Evolutionary conservation across 2,888 invertebrate genomes (phyloP).

Genomic region (Drosophila differens): DNA sequence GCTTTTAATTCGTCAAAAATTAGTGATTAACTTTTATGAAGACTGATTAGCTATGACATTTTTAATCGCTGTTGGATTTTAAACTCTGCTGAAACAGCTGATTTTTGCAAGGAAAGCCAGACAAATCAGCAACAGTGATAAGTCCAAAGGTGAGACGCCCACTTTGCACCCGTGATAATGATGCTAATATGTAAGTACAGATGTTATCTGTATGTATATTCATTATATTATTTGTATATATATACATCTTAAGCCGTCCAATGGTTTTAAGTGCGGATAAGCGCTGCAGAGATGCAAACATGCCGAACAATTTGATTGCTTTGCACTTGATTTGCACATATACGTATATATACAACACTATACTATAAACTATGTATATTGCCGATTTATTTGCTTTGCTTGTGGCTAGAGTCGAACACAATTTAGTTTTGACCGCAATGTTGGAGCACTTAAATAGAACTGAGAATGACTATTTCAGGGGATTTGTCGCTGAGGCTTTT

Average conservation of each 20-base stretch:
- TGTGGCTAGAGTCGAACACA: neutral
- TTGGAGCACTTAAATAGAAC: constrained; percentile 38
- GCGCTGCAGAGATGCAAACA: constrained; percentile 42
- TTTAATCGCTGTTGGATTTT: neutral
- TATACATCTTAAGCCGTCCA: constrained; percentile 41
- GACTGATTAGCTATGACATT: neutral
- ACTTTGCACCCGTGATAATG: constrained; percentile 24
- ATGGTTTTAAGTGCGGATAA: constrained; percentile 43
- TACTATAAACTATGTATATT: neutral
- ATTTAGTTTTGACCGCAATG: constrained; percentile 42
- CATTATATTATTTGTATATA: constrained; percentile 1
- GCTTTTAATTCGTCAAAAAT: neutral
- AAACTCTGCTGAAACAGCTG: constrained; percentile 34
- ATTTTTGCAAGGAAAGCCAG: constrained; percentile 16
- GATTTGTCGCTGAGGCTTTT: constrained; percentile 38
- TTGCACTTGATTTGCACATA: neutral
- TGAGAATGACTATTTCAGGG: constrained; percentile 33
- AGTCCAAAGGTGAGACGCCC: constrained; percentile 8
- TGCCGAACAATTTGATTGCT: constrained; percentile 27
- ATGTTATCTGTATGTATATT: neutral
- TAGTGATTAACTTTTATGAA: neutral
- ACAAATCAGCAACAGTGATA: constrained; percentile 12
- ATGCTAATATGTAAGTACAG: neutral
- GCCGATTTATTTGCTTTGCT: constrained; percentile 3
- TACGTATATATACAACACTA: neutral